These are phyloP conservation scores for Sebastiscus tertius DNA, from an alignment of 2,797 vertebrate species.

Conservation along the genomic window DNA sequence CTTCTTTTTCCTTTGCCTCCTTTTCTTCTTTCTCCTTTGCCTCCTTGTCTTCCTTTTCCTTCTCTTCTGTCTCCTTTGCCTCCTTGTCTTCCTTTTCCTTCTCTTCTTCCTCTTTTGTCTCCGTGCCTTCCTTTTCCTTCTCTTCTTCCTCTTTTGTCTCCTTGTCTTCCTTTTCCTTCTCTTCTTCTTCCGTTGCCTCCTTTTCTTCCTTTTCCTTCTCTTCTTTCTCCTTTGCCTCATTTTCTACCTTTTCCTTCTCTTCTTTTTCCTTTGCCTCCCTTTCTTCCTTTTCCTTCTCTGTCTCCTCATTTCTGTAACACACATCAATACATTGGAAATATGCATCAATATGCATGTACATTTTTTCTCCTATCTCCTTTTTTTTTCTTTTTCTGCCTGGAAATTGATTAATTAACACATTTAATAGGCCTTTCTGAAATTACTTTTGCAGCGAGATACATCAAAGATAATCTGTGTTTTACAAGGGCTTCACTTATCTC, in stretches of 20 bases:
- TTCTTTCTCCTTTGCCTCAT: conserved; percentile 62
- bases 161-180: no score
- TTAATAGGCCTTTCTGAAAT: not conserved
- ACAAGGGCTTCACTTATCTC: not conserved
- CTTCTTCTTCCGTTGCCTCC: no score
- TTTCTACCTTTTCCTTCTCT: not conserved
- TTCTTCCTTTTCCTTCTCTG: conserved; percentile 67
- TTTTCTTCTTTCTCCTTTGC: conserved; percentile 71
- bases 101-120: not conserved
- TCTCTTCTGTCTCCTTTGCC: no score
- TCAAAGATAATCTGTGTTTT: not conserved
- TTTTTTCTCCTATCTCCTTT: conserved; percentile 34
- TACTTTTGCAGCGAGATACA: not conserved
- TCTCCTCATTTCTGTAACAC: conserved; percentile 62
- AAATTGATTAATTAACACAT: conserved; percentile 18
- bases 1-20: conserved; percentile 70
- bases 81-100: not conserved
- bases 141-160: not conserved
- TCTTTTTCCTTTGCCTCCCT: conserved; percentile 60
- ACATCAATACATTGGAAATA: not conserved
- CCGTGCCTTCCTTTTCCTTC: not conserved
- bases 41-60: conserved; percentile 14
- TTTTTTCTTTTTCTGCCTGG: conserved; percentile 61
- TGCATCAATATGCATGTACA: not conserved
- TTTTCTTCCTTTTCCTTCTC: no score